Percentiles rank a stretch among this genome's conserved stretches.
Evolutionary conservation across 2,888 invertebrate genomes (phyloP).

Genomic region (Pristionchus japonicus): DNA sequence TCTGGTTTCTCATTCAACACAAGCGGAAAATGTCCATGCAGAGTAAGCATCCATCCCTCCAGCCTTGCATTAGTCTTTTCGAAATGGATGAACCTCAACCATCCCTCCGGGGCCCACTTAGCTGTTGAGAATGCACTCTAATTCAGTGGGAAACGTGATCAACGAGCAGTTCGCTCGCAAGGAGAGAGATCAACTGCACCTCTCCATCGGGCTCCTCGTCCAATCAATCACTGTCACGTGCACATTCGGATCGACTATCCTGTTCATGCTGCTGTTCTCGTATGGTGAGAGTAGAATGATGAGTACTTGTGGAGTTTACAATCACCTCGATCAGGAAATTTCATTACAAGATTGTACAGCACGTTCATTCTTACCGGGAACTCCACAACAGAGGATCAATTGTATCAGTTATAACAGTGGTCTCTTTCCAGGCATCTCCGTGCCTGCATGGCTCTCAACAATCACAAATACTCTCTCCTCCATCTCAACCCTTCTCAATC

Average conservation of each 20-base stretch:
- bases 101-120: too few relatives aligned
- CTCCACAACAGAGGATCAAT: too few relatives aligned
- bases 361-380: too few relatives aligned
- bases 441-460: slow-evolving; percentile 41
- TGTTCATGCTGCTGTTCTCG: slow-evolving; percentile 42
- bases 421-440: slow-evolving; percentile 19
- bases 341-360: too few relatives aligned
- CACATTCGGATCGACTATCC: slow-evolving; percentile 44
- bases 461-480: slow-evolving; percentile 46
- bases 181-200: slow-evolving; percentile 40
- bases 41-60: too few relatives aligned
- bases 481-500: slow-evolving; percentile 43
- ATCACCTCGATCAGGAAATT: too few relatives aligned
- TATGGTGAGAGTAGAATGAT: slow-evolving; percentile 4
- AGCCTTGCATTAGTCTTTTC: too few relatives aligned
- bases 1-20: slow-evolving; percentile 41
- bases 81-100: too few relatives aligned
- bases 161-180: slow-evolving; percentile 10
- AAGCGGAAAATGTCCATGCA: not conserved
- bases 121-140: too few relatives aligned
- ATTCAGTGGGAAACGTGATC: not conserved
- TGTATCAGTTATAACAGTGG: too few relatives aligned
- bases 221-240: slow-evolving; percentile 42
- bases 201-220: slow-evolving; percentile 37
- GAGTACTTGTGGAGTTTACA: too few relatives aligned